phyloP scores from a whole-genome alignment of 2,888 invertebrate genomes.

The Tetanocera ferruginea region DNA sequence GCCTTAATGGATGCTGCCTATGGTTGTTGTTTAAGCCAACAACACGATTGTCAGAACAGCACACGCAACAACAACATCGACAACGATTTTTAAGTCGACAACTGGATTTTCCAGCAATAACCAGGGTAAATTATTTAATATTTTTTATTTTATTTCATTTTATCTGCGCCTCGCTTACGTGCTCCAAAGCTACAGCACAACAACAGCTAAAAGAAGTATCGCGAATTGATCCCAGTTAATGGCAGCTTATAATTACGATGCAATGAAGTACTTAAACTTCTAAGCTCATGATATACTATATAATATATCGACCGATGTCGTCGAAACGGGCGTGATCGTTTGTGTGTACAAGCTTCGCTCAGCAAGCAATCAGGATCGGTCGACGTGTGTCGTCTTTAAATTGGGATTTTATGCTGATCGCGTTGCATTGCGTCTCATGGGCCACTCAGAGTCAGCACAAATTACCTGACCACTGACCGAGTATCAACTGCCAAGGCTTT shows the following conservation, averaged over 20 bases:
- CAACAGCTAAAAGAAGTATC: background rate
- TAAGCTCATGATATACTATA: slow-evolving; percentile 48
- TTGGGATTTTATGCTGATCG: slow-evolving; percentile 49
- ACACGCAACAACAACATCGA: background rate
- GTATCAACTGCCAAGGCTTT: slow-evolving; percentile 6
- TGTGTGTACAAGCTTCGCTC: background rate
- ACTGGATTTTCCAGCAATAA: slow-evolving; percentile 70
- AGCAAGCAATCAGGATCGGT: slow-evolving; percentile 35
- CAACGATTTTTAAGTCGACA: slow-evolving; percentile 68
- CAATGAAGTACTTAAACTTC: slow-evolving; percentile 50
- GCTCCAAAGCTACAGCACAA: no score
- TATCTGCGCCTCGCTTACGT: slow-evolving; percentile 59
- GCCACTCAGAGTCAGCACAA: background rate
- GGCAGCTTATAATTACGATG: slow-evolving; percentile 63
- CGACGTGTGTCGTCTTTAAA: slow-evolving; percentile 43
- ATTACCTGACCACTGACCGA: background rate
- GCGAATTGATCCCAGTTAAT: slow-evolving; percentile 55
- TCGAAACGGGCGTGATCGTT: background rate
- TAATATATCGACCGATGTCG: background rate
- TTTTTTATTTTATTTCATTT: slow-evolving; percentile 47
- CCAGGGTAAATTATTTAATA: slow-evolving; percentile 70
- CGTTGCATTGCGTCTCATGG: slow-evolving; percentile 20
- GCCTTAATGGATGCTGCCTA: slow-evolving; percentile 25
- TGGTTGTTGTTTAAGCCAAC: background rate
- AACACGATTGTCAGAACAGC: background rate